Evolutionary conservation across 2,797 vertebrate species (phyloP).

Genomic region (Sarcophilus harrisii): DNA sequence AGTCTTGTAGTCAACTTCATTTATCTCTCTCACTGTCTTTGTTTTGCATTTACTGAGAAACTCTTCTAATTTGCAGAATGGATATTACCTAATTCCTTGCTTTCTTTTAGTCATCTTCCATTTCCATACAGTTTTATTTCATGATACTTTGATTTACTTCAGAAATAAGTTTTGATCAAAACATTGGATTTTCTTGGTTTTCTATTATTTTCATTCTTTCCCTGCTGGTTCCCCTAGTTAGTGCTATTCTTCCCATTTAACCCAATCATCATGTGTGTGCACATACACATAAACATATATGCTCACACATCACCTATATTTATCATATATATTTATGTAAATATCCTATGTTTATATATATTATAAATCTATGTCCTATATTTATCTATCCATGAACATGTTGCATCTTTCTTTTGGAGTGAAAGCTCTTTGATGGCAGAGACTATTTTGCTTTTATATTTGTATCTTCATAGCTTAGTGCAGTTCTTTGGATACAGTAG

Average conservation of each 20-base stretch:
- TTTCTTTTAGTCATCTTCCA: neutral
- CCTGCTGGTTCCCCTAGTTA: neutral
- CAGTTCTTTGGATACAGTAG: neutral
- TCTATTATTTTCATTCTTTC: neutral
- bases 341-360: neutral
- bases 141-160: neutral
- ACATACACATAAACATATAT: neutral
- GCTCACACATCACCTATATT: neutral
- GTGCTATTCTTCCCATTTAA: neutral
- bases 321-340: neutral
- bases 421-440: neutral
- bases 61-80: neutral
- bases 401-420: neutral
- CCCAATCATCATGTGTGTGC: neutral
- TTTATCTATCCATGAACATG: neutral
- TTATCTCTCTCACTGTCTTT: neutral
- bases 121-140: neutral
- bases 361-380: neutral
- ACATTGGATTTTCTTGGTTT: neutral
- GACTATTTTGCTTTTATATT: neutral
- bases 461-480: neutral
- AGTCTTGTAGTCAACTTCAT: neutral
- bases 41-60: constrained; percentile 23
- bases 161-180: neutral
- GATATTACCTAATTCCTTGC: neutral